A percentile compares a stretch with the other conserved stretches of the same genome.
Evolutionary conservation across 2,113 vertebrate species (phyloP).

Genomic region (Gambusia holbrooki): DNA sequence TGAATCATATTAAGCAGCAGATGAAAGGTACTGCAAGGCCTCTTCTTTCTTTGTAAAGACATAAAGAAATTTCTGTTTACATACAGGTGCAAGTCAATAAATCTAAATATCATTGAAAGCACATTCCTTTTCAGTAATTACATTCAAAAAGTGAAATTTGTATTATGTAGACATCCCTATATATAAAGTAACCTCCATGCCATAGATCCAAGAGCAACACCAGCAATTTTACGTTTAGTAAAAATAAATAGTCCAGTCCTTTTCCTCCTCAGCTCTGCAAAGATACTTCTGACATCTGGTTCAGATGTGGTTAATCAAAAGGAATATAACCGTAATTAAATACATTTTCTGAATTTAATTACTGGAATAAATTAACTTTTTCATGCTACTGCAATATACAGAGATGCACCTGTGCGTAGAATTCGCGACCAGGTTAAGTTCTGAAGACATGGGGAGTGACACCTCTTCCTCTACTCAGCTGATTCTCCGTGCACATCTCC

Average conservation of each 20-base stretch:
- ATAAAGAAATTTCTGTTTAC: no score
- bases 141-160: neutral
- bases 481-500: neutral
- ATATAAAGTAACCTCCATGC: neutral
- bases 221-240: neutral
- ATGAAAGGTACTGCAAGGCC: neutral
- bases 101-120: neutral
- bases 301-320: neutral
- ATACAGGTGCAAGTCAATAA: no score
- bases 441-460: neutral
- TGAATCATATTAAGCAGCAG: neutral
- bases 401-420: neutral
- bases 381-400: neutral
- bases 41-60: neutral
- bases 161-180: neutral
- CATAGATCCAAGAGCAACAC: no score
- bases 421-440: conserved; percentile 43
- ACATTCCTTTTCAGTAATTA: neutral
- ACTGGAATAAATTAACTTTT: no score
- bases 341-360: neutral
- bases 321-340: neutral
- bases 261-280: neutral
- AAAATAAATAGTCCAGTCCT: neutral
- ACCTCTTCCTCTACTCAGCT: neutral
- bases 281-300: neutral